Percentiles rank a stretch among this genome's conserved stretches.
Conservation (phyloP, 2,797 vertebrate genomes). For the Macrochelys suwanniensis region DNA sequence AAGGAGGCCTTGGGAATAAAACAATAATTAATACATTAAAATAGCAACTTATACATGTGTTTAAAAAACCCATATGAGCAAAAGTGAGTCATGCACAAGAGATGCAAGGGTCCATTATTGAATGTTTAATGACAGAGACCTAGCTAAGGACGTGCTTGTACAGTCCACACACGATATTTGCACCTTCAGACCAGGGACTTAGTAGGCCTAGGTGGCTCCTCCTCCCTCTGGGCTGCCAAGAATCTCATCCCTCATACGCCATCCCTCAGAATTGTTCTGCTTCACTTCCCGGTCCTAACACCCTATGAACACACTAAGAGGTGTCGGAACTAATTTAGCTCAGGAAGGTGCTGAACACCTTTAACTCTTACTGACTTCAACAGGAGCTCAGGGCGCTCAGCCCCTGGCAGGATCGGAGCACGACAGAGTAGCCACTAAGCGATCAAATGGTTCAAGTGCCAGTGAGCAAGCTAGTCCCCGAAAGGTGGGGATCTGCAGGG, state of each 20-base stretch:
- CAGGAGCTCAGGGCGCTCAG: not conserved
- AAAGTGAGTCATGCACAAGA: not conserved
- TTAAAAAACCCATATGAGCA: not conserved
- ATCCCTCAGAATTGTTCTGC: not conserved
- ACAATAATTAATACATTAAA: not conserved
- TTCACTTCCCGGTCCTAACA: not conserved
- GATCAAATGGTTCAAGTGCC: not conserved
- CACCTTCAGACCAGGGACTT: not conserved
- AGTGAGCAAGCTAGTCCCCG: not conserved
- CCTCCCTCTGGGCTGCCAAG: not conserved
- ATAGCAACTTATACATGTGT: not conserved
- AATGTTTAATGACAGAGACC: not conserved
- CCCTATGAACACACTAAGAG: not conserved
- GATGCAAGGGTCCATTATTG: not conserved
- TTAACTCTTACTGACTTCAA: not conserved
- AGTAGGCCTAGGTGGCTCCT: not conserved
- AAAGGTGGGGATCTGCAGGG: not conserved
- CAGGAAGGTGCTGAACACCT: not conserved
- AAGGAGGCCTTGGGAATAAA: constrained; percentile 13
- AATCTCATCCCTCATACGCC: not conserved
- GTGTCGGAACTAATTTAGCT: not conserved
- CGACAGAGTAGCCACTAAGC: not conserved
- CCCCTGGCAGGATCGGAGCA: not conserved
- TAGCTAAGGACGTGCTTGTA: not conserved
- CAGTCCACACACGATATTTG: not conserved